These are phyloP conservation scores for Heterohyrax brucei DNA, from an alignment of 2,797 vertebrate genomes.

Conservation along the genomic window DNA sequence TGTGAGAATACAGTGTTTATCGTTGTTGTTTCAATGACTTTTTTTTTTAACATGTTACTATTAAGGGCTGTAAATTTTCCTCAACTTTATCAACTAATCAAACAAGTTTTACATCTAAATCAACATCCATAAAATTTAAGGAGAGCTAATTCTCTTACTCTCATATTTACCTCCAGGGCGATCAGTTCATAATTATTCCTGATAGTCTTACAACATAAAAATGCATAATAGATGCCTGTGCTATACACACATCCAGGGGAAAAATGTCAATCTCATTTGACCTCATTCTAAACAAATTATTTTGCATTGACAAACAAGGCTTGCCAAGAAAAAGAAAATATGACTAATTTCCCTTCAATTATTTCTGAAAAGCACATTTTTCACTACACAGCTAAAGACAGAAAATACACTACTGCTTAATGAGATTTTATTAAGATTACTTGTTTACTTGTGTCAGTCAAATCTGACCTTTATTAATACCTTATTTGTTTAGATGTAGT, in stretches of 20 bases:
- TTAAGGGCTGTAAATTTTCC: background rate
- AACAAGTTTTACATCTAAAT: background rate
- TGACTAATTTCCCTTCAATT: slow-evolving; percentile 44
- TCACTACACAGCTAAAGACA: slow-evolving; percentile 32
- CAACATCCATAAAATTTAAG: background rate
- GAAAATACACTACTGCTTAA: slow-evolving; percentile 35
- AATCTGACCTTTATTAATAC: slow-evolving; percentile 71
- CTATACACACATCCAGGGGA: background rate
- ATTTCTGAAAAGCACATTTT: slow-evolving; percentile 47
- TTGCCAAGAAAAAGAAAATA: slow-evolving; percentile 18
- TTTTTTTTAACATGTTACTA: background rate
- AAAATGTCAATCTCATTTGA: background rate
- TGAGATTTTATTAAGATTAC: slow-evolving; percentile 70
- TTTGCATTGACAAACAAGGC: background rate
- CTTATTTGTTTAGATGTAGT: slow-evolving; percentile 77
- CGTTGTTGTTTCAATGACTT: background rate
- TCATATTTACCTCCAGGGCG: background rate
- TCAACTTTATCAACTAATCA: background rate
- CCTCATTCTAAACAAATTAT: background rate
- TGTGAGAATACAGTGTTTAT: background rate
- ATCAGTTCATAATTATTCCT: slow-evolving; percentile 21
- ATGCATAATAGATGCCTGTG: background rate
- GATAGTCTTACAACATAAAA: slow-evolving; percentile 19
- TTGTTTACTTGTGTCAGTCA: slow-evolving; percentile 72
- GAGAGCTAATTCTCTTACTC: background rate